Conservation (phyloP, 2,797 vertebrate genomes). For the Poeciliopsis gracilis region DNA sequence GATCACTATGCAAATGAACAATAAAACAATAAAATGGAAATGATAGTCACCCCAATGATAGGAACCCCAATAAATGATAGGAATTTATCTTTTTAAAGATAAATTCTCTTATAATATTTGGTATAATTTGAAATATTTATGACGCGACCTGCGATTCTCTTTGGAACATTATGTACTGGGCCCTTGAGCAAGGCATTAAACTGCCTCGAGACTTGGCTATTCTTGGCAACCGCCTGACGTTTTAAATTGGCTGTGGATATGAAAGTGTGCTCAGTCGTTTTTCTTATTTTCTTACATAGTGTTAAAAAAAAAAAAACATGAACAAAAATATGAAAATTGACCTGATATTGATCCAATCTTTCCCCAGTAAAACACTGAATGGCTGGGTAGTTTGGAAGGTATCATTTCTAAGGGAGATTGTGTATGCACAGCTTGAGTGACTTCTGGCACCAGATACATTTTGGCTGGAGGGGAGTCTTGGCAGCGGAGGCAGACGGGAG, state of each 20-base stretch:
- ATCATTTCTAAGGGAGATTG: slow-evolving; percentile 42
- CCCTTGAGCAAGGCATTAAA: slow-evolving; percentile 28
- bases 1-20: neutral
- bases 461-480: slow-evolving; percentile 54
- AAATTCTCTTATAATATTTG: neutral
- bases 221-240: slow-evolving; percentile 30
- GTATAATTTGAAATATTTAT: neutral
- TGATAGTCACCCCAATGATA: neutral
- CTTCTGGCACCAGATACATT: slow-evolving; percentile 57
- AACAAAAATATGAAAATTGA: slow-evolving; percentile 40
- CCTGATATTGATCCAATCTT: slow-evolving; percentile 60
- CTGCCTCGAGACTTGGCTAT: neutral
- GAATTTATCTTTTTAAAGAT: neutral
- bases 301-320: neutral
- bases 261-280: slow-evolving; percentile 25
- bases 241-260: slow-evolving; percentile 25
- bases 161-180: neutral
- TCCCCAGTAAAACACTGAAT: slow-evolving; percentile 53
- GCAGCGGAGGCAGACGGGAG: slow-evolving; percentile 56
- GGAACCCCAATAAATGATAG: neutral
- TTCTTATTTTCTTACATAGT: slow-evolving; percentile 31
- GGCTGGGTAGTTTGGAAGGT: slow-evolving; percentile 51
- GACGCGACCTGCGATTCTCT: neutral
- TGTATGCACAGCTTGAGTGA: slow-evolving; percentile 58
- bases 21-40: neutral